A percentile compares a stretch with the other conserved stretches of the same genome.
Evolutionary conservation across 2,888 invertebrate genomes (phyloP).

Genomic region (Dolichopus griseipennis): DNA sequence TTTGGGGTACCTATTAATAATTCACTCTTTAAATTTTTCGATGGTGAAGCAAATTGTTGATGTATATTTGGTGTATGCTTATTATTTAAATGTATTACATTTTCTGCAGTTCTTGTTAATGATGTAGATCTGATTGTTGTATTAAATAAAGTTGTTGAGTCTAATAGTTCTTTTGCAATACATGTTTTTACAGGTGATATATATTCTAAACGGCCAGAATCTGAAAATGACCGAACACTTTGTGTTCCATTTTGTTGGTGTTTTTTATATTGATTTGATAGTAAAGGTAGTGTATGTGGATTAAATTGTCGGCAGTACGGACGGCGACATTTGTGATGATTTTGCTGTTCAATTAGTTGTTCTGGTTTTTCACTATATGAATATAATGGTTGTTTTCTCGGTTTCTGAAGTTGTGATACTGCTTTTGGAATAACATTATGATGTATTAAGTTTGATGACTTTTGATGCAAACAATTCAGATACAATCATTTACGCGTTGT

Average conservation of each 20-base stretch:
- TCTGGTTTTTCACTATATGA: background rate
- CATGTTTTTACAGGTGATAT: background rate
- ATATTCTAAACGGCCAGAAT: background rate
- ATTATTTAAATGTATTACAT: background rate
- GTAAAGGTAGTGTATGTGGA: background rate
- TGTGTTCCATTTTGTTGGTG: background rate
- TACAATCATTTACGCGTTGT: slow-evolving; percentile 46
- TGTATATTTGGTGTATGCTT: background rate
- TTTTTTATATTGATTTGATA: background rate
- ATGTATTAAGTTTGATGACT: slow-evolving; percentile 5
- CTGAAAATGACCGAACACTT: background rate
- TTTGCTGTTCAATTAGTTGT: slow-evolving; percentile 2
- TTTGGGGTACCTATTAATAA: background rate
- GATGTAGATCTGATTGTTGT: background rate
- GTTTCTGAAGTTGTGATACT: background rate
- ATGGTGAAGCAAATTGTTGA: background rate
- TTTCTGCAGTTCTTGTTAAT: background rate
- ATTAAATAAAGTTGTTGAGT: background rate
- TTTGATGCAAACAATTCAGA: slow-evolving; percentile 44
- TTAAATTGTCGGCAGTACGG: slow-evolving; percentile 9
- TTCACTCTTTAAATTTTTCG: background rate
- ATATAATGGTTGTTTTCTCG: background rate
- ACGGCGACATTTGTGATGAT: background rate
- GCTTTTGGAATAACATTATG: slow-evolving; percentile 1
- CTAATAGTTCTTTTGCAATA: background rate